Evolutionary conservation across 2,888 invertebrate genomes (phyloP).

Genomic region (Protonemura montana): DNA sequence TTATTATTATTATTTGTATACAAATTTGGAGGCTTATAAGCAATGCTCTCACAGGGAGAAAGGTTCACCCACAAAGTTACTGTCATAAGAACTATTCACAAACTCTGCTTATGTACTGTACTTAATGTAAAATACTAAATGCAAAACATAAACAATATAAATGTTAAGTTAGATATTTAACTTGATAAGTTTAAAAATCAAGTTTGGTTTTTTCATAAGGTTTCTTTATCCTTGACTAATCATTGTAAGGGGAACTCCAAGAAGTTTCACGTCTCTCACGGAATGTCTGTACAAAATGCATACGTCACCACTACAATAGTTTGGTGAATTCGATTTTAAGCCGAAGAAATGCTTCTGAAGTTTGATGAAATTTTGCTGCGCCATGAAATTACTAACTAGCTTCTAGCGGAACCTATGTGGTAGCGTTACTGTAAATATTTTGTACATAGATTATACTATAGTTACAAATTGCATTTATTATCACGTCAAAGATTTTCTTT

Average conservation of each 20-base stretch:
- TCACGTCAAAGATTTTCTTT: constrained; percentile 7
- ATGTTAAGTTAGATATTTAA: constrained; percentile 35
- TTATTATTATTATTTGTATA: background rate
- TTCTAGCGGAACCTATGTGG: constrained; percentile 28
- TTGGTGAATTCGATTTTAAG: background rate
- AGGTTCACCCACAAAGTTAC: background rate
- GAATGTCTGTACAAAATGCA: constrained; percentile 43
- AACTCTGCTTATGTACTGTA: constrained; percentile 32
- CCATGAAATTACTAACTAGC: constrained; percentile 35
- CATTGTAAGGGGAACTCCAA: constrained; percentile 49
- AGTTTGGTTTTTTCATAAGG: constrained; percentile 23
- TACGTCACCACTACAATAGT: background rate
- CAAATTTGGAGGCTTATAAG: background rate
- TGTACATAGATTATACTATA: constrained; percentile 39
- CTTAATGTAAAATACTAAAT: constrained; percentile 27
- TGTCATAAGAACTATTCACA: background rate
- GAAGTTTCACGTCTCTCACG: constrained; percentile 46
- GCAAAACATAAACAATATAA: constrained; percentile 22
- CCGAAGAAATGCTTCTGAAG: background rate
- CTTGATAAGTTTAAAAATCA: constrained; percentile 1
- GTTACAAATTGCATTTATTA: constrained; percentile 39
- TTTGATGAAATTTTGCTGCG: constrained; percentile 31
- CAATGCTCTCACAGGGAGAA: background rate
- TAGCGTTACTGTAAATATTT: constrained; percentile 38
- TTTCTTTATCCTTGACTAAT: constrained; percentile 43